Evolutionary conservation across 2,888 invertebrate species (phyloP), one percentile per base, ranked within the genome.

Genomic region (Quadroppia sp.): DNA sequence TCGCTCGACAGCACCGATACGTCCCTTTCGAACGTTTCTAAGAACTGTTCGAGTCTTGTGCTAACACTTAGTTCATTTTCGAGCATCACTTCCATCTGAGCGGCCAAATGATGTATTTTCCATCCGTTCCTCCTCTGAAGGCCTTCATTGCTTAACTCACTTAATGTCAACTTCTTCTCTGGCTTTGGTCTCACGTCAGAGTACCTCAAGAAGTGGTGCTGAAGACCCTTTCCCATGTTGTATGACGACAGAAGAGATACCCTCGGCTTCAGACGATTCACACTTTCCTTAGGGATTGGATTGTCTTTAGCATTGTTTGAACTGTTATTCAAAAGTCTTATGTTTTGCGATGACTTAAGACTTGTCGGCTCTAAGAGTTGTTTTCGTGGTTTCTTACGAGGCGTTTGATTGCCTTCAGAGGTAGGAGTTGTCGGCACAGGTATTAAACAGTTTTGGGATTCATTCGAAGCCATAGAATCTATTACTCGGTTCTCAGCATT

Each of bases 61-160:
- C 45, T 23, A 13, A 74, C 32, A 50, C 42, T 30, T 2, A 71
- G 70, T 40, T 76, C 76, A 17, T 74, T 69, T 20, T 76, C 75
- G n/a, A 23, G 20, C 86, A 95, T 84, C 82, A 94, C 92, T 80
- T 94, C 92, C 89, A 96, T 90, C 85, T 95, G 94, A 59, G 92
- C 89, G 50, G 90, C 90, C 79, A 96, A 86, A 82, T 94, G 94
- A 84, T 91, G 89, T 76, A 96, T 87, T 84, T 95, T 96, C 96
- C 96, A 96, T 0, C 96, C 96, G 79, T 92, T 91, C 23, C 93
- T 88, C 83, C 91, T 92, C 80, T 92, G 90, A 77, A 90, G 85
- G 71, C 94, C 90, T 82, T 94, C 94, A 83, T 90, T 90, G 40
- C 95, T 92, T 79, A 96, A 86, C 83, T 95, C 94, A 80, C 90